These are phyloP conservation scores for Dasysyrphus albostriatus DNA, from an alignment of 2,888 invertebrate genomes.

Conservation along the genomic window DNA sequence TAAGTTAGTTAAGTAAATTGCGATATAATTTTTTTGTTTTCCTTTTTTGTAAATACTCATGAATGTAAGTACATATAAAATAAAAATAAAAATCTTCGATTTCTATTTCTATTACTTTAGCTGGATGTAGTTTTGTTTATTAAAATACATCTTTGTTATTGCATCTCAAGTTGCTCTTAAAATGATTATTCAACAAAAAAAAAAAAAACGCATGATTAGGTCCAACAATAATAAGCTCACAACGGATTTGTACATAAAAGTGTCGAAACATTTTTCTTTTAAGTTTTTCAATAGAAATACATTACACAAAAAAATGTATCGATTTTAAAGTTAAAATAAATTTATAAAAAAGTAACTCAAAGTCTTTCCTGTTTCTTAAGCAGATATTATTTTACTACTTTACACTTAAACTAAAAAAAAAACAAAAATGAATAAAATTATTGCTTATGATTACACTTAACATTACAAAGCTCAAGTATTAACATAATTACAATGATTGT, in stretches of 20 bases:
- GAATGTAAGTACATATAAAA: conserved; percentile 30
- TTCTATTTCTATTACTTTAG: conserved; percentile 39
- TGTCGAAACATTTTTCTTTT: conserved; percentile 26
- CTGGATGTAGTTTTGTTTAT: conserved; percentile 61
- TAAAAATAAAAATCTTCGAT: conserved; percentile 44
- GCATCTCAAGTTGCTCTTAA: conserved; percentile 31
- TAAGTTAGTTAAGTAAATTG: conserved; percentile 55
- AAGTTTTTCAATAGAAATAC: conserved; percentile 19
- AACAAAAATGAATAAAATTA: conserved; percentile 29
- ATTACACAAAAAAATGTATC: conserved; percentile 10
- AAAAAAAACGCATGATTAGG: conserved; percentile 27
- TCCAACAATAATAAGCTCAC: conserved; percentile 52
- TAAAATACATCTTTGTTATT: conserved; percentile 48
- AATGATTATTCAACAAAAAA: conserved; percentile 2
- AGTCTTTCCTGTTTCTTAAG: conserved; percentile 50
- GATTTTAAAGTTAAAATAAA: conserved; percentile 38
- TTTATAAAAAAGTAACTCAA: conserved; percentile 11
- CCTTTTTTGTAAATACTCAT: conserved; percentile 65
- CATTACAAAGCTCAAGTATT: conserved; percentile 69
- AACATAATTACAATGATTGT: conserved; percentile 59
- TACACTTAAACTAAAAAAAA: conserved; percentile 24
- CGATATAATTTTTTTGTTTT: conserved; percentile 33
- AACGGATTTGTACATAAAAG: conserved; percentile 68
- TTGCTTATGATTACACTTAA: conserved; percentile 67
- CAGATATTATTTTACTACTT: conserved; percentile 40